phyloP scores from a whole-genome alignment of 2,797 vertebrate genomes.

The Hafferia zeledoni region DNA sequence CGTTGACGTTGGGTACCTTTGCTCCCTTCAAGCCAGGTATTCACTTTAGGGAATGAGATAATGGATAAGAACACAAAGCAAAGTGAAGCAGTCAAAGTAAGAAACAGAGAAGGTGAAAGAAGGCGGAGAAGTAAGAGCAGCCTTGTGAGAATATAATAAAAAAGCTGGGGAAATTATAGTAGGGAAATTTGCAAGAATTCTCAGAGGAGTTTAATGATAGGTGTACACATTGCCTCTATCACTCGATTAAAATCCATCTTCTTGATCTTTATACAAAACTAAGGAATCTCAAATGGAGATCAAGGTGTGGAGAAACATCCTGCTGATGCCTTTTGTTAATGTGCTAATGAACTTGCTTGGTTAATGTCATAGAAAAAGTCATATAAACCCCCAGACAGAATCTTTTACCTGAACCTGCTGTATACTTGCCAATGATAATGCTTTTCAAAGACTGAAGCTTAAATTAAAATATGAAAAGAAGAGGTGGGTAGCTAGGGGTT shows the following conservation, averaged over 20 bases:
- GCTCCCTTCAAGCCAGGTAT: not conserved
- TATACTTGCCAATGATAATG: not conserved
- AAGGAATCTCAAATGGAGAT: not conserved
- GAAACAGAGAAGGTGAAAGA: not conserved
- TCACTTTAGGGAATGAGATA: not conserved
- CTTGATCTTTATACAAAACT: slow-evolving; percentile 13
- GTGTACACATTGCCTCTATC: not conserved
- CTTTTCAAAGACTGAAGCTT: slow-evolving; percentile 49
- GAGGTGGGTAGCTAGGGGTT: slow-evolving; percentile 13
- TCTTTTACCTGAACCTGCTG: not conserved
- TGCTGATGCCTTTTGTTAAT: slow-evolving; percentile 12
- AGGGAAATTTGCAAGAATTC: not conserved
- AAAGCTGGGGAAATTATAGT: not conserved
- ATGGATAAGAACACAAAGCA: not conserved
- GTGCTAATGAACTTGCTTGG: slow-evolving; percentile 31
- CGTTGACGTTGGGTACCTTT: not conserved
- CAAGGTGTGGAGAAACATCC: not conserved
- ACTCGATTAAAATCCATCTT: slow-evolving; percentile 14
- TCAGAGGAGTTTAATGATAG: slow-evolving; percentile 5
- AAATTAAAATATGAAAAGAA: slow-evolving; percentile 62
- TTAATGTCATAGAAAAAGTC: not conserved
- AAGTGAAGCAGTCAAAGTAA: not conserved
- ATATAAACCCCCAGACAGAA: slow-evolving; percentile 2
- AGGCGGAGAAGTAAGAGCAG: not conserved
- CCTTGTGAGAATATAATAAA: not conserved